A percentile compares a stretch with the other conserved stretches of the same genome.
These are phyloP conservation scores for Protonibea diacanthus DNA, from an alignment of 2,797 vertebrate genomes.

Conservation along the genomic window DNA sequence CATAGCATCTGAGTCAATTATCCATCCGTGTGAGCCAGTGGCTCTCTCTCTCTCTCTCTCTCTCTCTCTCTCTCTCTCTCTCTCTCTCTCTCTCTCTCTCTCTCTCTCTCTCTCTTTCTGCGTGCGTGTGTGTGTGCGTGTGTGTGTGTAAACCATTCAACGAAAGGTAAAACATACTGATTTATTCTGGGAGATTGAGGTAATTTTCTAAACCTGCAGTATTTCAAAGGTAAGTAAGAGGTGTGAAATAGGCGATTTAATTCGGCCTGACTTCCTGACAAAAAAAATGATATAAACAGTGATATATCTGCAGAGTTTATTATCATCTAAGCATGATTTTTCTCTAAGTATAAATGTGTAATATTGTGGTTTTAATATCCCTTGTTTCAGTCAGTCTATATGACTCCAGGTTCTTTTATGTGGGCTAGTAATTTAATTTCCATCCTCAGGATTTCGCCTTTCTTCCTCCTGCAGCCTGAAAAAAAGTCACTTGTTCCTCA, in stretches of 20 bases:
- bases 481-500: background rate
- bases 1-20: slow-evolving; percentile 82
- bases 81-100: no score
- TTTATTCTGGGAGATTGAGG: slow-evolving; percentile 52
- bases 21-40: slow-evolving; percentile 62
- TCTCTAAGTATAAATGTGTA: background rate
- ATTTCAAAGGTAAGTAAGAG: slow-evolving; percentile 52
- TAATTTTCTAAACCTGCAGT: slow-evolving; percentile 53
- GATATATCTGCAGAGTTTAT: background rate
- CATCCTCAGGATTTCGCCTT: background rate
- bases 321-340: rapidly evolving
- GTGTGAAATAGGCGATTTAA: slow-evolving; percentile 34
- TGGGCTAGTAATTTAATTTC: background rate
- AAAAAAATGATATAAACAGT: background rate
- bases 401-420: no score
- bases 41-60: background rate
- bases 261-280: background rate
- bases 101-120: no score
- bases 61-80: no score
- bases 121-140: background rate
- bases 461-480: background rate
- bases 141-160: slow-evolving; percentile 30
- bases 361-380: background rate
- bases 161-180: slow-evolving; percentile 39
- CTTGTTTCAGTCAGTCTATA: background rate